Evolutionary conservation across 2,888 invertebrate species (phyloP).

Genomic region (Alsophila aescularia): DNA sequence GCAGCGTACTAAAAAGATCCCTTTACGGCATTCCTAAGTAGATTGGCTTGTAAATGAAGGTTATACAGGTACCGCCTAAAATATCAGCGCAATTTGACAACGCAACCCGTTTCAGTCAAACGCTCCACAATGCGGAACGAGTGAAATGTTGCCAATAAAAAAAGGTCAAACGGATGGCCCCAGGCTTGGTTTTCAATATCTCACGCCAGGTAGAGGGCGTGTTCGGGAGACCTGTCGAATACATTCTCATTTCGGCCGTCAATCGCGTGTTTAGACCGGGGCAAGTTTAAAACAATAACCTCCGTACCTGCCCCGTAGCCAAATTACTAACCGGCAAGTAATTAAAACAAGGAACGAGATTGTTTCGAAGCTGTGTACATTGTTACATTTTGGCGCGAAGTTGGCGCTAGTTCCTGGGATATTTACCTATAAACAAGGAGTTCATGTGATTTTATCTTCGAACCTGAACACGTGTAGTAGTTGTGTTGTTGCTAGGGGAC

Average conservation of each 20-base stretch:
- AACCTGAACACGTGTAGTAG: neutral
- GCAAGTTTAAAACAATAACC: constrained; percentile 46
- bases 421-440: constrained; percentile 15
- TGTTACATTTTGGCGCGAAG: constrained; percentile 32
- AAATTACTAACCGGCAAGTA: constrained; percentile 35
- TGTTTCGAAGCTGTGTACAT: constrained; percentile 34
- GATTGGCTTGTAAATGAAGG: constrained; percentile 63
- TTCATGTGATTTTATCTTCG: constrained; percentile 8
- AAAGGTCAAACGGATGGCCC: constrained; percentile 76
- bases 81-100: constrained; percentile 76
- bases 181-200: constrained; percentile 78
- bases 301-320: constrained; percentile 33
- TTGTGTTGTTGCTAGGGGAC: neutral
- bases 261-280: constrained; percentile 57
- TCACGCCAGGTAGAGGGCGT: constrained; percentile 63
- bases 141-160: constrained; percentile 80
- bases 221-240: constrained; percentile 59
- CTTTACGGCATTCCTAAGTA: constrained; percentile 55
- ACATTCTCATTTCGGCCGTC: constrained; percentile 71
- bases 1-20: constrained; percentile 51
- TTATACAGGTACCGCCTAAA: constrained; percentile 60
- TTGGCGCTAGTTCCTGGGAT: constrained; percentile 24
- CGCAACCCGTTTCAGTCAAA: constrained; percentile 69
- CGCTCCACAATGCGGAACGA: constrained; percentile 74
- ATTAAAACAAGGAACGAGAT: constrained; percentile 39